Evolutionary conservation across 2,888 invertebrate species (phyloP), one percentile per base, ranked within the genome.

Genomic region (Hyposoter didymator): DNA sequence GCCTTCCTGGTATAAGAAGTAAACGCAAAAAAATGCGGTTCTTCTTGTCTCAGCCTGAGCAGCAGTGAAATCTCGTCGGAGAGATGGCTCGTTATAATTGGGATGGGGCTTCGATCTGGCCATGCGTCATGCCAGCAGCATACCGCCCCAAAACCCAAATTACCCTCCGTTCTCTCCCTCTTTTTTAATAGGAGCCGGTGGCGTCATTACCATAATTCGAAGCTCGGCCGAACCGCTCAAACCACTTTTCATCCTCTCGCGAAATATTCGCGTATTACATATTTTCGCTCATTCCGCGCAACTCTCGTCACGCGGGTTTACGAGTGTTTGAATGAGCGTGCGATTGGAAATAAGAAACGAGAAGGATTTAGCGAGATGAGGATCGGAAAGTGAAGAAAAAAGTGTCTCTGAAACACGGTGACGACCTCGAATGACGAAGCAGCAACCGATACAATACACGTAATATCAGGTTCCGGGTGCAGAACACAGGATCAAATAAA

Each of bases 151-250:
- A 62, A 81, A 45, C n/a, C 67, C 80, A 81, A 81, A 81, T 81
- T 81, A 66, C 80, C 66, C 70, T 2, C 2, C 35, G 45, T 22
- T 22, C 66, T 55, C 49, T 35, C 17, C 49, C 79, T 22, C 62
- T 67, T 35, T 62, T 72, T 74, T 76, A 73, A 83, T 85, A 80
- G 80, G 73, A 69, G 64, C 79, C 83, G n/a, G 66, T 80, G 66
- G 62, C 76, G 80, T 85, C 83, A 85, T 85, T 85, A 85, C 74
- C 85, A 81, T 85, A 85, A 85, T 85, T 83, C 80, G 49, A 78
- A 45, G 67, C 85, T 80, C 62, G 28, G 28, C 28, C 45, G 59
- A 45, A 75, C 72, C 66, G 39, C 76, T 78, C 76, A 32, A 22
- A 81, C 76, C 72, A 83, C 79, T 85, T 85, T 81, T 83, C 73